These are phyloP conservation scores for Artibeus jamaicensis DNA, from an alignment of 2,797 vertebrate species.

Conservation along the genomic window DNA sequence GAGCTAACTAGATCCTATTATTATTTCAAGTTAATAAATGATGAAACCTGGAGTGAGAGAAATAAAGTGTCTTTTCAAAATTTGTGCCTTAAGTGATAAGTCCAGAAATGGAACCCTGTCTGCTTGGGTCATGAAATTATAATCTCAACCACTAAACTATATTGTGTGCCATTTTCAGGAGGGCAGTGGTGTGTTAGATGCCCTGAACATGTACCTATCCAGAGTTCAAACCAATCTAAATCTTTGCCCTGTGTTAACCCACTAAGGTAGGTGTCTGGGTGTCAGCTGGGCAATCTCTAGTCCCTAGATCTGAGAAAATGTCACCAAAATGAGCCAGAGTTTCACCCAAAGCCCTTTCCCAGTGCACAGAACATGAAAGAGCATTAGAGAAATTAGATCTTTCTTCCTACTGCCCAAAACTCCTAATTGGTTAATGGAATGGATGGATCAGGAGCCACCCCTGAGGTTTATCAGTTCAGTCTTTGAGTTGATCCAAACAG, in stretches of 20 bases:
- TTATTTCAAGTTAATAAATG: not conserved
- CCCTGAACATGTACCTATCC: not conserved
- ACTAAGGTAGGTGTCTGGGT: not conserved
- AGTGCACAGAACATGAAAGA: not conserved
- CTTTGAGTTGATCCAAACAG: not conserved
- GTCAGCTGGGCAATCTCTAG: not conserved
- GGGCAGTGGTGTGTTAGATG: not conserved
- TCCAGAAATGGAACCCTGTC: not conserved
- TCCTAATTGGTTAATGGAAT: slow-evolving; percentile 5
- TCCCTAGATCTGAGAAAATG: not conserved
- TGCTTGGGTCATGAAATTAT: not conserved
- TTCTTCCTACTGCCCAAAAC: not conserved
- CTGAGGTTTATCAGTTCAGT: not conserved
- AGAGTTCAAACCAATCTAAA: not conserved
- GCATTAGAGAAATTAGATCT: not conserved
- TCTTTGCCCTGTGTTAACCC: not conserved
- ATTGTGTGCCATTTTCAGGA: not conserved
- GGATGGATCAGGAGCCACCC: not conserved
- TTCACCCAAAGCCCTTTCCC: not conserved
- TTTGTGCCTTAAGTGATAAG: not conserved
- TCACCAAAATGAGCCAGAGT: not conserved
- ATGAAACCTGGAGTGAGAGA: not conserved
- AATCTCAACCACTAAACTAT: not conserved
- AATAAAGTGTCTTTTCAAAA: not conserved
- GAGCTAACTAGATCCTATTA: not conserved